Conservation (phyloP, 2,888 invertebrate species). For the Plagodis dolabraria region DNA sequence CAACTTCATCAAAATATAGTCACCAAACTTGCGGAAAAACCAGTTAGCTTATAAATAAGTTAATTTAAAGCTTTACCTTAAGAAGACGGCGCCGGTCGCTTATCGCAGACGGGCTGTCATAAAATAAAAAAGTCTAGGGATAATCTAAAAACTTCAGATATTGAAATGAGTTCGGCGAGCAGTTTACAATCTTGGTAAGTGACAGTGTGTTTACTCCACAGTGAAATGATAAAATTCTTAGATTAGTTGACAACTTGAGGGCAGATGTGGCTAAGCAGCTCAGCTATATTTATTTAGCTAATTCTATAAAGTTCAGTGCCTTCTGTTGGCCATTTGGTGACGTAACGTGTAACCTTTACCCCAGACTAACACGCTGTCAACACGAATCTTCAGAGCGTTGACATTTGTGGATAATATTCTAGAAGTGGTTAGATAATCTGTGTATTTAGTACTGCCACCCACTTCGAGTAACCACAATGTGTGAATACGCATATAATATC, state of each 20-base stretch:
- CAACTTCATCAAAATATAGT: constrained; percentile 4
- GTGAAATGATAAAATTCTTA: constrained; percentile 21
- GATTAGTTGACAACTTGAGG: constrained; percentile 17
- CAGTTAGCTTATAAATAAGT: constrained; percentile 26
- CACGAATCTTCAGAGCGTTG: constrained; percentile 23
- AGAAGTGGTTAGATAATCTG: not conserved
- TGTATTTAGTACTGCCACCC: no score
- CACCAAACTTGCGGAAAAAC: constrained; percentile 12
- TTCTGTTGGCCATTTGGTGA: constrained; percentile 11
- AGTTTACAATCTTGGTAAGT: constrained; percentile 31
- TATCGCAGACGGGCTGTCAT: constrained; percentile 27
- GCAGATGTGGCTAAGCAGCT: constrained; percentile 18
- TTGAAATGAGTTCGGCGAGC: constrained; percentile 29
- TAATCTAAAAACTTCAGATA: constrained; percentile 31
- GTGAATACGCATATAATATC: no score
- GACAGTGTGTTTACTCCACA: constrained; percentile 27
- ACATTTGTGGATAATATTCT: constrained; percentile 20
- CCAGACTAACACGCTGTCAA: constrained; percentile 26
- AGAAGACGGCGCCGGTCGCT: constrained; percentile 22
- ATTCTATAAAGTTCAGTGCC: constrained; percentile 11
- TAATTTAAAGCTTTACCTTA: constrained; percentile 25
- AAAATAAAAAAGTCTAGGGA: constrained; percentile 25
- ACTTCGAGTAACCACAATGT: no score
- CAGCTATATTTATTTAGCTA: constrained; percentile 6
- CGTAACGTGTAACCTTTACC: constrained; percentile 18